A percentile compares a stretch with the other conserved stretches of the same genome.
These are phyloP conservation scores for Melanotus villosus DNA, from an alignment of 2,888 invertebrate genomes.

Conservation along the genomic window DNA sequence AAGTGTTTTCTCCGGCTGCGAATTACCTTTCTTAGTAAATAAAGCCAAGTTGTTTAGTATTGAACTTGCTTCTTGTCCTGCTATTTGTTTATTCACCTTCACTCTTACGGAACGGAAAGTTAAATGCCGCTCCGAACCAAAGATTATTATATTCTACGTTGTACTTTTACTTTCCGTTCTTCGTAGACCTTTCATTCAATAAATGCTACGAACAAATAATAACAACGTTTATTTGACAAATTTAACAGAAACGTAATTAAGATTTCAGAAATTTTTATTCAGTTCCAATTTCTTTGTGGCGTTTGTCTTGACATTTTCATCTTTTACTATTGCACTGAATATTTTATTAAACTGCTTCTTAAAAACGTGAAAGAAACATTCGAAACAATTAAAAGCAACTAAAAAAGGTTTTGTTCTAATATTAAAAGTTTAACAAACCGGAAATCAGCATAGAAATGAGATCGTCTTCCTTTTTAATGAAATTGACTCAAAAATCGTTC, in stretches of 20 bases:
- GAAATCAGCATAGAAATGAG: background rate
- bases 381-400: too few species aligned
- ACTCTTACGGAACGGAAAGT: conserved; percentile 25
- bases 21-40: conserved; percentile 37
- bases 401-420: too few species aligned
- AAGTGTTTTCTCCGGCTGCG: conserved; percentile 38
- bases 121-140: conserved; percentile 1
- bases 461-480: background rate
- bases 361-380: too few species aligned
- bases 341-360: too few species aligned
- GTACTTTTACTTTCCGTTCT: background rate
- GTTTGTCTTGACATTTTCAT: too few species aligned
- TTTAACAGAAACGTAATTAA: too few species aligned
- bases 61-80: conserved; percentile 38
- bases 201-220: background rate
- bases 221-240: too few species aligned
- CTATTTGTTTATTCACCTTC: conserved; percentile 38
- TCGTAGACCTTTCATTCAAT: background rate
- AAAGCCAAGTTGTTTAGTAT: conserved; percentile 40
- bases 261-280: too few species aligned
- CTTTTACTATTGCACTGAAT: too few species aligned
- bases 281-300: too few species aligned
- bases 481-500: conserved; percentile 5
- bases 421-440: too few species aligned
- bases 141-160: conserved; percentile 11